Percentiles rank a stretch among this genome's conserved stretches.
These are phyloP conservation scores for Heterochromis multidens DNA, from an alignment of 2,113 vertebrate species.

Conservation along the genomic window DNA sequence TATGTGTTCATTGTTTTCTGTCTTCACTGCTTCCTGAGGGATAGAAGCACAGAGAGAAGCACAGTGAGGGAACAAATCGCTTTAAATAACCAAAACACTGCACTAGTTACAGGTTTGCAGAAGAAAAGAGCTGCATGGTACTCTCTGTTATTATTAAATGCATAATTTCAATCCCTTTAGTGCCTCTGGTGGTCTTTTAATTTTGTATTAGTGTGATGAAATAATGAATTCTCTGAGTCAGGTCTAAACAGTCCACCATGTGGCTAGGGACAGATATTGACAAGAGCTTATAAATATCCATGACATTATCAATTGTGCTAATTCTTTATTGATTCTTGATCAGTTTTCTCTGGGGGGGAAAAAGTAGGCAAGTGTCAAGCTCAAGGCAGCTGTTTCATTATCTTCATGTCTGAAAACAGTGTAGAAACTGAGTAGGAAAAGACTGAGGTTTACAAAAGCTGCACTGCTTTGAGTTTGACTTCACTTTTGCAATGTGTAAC, in stretches of 20 bases:
- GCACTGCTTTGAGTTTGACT: not conserved
- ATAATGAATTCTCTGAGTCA: not conserved
- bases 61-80: not conserved
- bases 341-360: not conserved
- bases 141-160: not conserved
- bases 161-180: not conserved
- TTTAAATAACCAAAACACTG: not conserved
- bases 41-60: not conserved
- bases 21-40: conserved; percentile 89
- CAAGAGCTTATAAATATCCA: not conserved
- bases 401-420: not conserved
- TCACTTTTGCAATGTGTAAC: not conserved
- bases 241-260: not conserved
- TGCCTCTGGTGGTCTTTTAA: not conserved
- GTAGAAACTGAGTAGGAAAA: not conserved
- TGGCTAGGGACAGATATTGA: not conserved
- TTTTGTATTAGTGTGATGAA: not conserved
- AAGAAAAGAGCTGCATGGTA: not conserved
- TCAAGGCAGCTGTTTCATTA: not conserved
- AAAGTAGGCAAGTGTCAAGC: not conserved
- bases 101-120: not conserved
- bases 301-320: not conserved
- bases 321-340: not conserved
- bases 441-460: not conserved
- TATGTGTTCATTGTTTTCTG: conserved; percentile 98